Conservation (phyloP, 2,888 invertebrate genomes). For the Corythucha ciliata region DNA sequence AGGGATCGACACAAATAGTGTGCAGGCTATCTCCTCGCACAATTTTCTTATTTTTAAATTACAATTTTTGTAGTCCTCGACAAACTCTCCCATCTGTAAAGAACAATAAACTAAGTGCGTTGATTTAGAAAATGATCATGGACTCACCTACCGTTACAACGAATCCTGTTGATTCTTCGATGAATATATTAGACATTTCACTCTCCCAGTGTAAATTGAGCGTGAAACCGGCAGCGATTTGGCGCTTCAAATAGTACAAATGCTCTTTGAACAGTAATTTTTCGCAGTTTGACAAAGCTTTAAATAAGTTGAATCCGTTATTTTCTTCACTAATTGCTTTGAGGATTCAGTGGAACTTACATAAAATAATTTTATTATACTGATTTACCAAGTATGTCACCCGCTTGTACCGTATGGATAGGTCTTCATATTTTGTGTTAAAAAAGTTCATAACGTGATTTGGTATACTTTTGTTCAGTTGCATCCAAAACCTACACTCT, state of each 20-base stretch:
- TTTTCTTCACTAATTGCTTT: neutral
- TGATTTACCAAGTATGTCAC: conserved; percentile 13
- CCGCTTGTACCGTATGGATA: conserved; percentile 16
- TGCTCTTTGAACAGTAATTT: conserved; percentile 26
- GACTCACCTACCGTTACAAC: conserved; percentile 13
- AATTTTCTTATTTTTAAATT: conserved; percentile 61
- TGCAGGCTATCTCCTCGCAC: conserved; percentile 58
- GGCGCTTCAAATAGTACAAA: conserved; percentile 45
- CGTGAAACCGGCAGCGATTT: conserved; percentile 64
- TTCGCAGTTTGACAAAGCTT: conserved; percentile 50
- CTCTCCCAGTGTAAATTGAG: conserved; percentile 44
- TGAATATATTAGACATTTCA: conserved; percentile 48
- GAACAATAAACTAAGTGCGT: conserved; percentile 25
- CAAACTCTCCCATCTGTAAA: conserved; percentile 60
- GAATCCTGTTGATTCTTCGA: conserved; percentile 14
- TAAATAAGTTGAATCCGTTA: neutral
- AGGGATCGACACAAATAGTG: conserved; percentile 22
- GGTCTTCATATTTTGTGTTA: conserved; percentile 11
- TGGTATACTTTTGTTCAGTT: conserved; percentile 18
- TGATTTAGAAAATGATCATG: neutral
- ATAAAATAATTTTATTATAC: conserved; percentile 17
- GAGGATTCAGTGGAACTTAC: conserved; percentile 6
- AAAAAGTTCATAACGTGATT: conserved; percentile 17
- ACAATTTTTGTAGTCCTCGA: conserved; percentile 73
- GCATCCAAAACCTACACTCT: conserved; percentile 18